Percentiles rank a stretch among this genome's conserved stretches.
Conservation (phyloP, 1,140 invertebrate genomes). For the Octopus sinensis region DNA sequence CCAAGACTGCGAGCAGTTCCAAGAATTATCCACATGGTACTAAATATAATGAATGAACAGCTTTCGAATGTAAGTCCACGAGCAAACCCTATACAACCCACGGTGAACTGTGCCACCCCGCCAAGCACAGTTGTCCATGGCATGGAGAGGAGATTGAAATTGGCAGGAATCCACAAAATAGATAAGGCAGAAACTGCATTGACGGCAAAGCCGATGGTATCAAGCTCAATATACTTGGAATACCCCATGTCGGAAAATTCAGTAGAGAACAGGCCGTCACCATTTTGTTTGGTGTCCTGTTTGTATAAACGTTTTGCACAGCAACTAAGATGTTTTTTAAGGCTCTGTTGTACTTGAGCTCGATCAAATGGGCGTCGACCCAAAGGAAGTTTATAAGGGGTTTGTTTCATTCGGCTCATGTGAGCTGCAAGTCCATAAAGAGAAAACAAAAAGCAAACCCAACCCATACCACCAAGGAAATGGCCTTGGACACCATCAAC, state of each 20-base stretch:
- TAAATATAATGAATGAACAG: conserved; percentile 36
- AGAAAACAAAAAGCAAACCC: conserved; percentile 37
- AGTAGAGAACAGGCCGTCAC: conserved; percentile 22
- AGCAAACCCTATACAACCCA: conserved; percentile 39
- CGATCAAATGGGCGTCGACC: conserved; percentile 24
- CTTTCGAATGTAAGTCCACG: conserved; percentile 42
- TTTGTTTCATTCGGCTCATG: conserved; percentile 23
- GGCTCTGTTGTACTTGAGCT: conserved; percentile 10
- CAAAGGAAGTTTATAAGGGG: conserved; percentile 31
- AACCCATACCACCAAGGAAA: conserved; percentile 36
- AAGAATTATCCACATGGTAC: conserved; percentile 41
- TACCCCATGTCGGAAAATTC: conserved; percentile 35
- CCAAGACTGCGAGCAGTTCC: conserved; percentile 32
- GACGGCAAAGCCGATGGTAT: conserved; percentile 35
- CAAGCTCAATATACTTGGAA: conserved; percentile 36
- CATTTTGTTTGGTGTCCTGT: not conserved
- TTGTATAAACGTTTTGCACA: conserved; percentile 23
- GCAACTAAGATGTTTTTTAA: conserved; percentile 17
- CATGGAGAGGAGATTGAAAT: conserved; percentile 21
- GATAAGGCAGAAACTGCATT: conserved; percentile 37
- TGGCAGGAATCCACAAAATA: conserved; percentile 31
- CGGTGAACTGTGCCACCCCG: conserved; percentile 33
- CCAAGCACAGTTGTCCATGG: conserved; percentile 38
- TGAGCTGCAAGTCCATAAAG: conserved; percentile 37
- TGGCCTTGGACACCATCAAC: conserved; percentile 26